Evolutionary conservation across 2,888 invertebrate species (phyloP).

Genomic region (Euphydryas editha): DNA sequence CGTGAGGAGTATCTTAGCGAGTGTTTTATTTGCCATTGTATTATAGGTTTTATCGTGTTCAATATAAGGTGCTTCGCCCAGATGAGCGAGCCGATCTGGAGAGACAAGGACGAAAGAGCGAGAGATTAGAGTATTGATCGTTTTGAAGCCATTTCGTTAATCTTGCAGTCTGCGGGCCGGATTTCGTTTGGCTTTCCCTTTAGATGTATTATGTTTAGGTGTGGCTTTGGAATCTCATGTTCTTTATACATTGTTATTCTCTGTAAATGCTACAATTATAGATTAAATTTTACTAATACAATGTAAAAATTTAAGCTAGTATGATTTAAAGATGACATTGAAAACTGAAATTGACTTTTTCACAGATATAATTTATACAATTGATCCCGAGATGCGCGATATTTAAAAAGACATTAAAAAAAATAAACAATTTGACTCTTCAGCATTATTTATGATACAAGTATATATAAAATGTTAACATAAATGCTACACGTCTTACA

Average conservation of each 20-base stretch:
- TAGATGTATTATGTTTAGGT: slow-evolving; percentile 32
- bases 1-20: slow-evolving; percentile 32
- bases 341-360: too few species aligned
- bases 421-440: too few species aligned
- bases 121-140: slow-evolving; percentile 72
- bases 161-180: slow-evolving; percentile 73
- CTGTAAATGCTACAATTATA: too few species aligned
- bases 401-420: too few species aligned
- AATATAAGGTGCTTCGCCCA: slow-evolving; percentile 55
- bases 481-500: too few species aligned
- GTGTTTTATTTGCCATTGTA: slow-evolving; percentile 13
- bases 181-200: slow-evolving; percentile 42
- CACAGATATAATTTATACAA: too few species aligned
- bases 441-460: too few species aligned
- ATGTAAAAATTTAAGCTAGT: too few species aligned
- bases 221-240: slow-evolving; percentile 22
- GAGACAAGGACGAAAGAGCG: slow-evolving; percentile 74
- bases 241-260: not conserved
- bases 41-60: slow-evolving; percentile 23
- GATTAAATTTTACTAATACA: too few species aligned
- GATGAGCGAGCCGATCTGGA: slow-evolving; percentile 45
- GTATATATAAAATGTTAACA: too few species aligned
- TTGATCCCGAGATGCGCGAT: too few species aligned
- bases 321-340: too few species aligned
- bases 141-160: slow-evolving; percentile 70